Evolutionary conservation across 2,888 invertebrate species (phyloP).

Genomic region (Pyrgus malvae): DNA sequence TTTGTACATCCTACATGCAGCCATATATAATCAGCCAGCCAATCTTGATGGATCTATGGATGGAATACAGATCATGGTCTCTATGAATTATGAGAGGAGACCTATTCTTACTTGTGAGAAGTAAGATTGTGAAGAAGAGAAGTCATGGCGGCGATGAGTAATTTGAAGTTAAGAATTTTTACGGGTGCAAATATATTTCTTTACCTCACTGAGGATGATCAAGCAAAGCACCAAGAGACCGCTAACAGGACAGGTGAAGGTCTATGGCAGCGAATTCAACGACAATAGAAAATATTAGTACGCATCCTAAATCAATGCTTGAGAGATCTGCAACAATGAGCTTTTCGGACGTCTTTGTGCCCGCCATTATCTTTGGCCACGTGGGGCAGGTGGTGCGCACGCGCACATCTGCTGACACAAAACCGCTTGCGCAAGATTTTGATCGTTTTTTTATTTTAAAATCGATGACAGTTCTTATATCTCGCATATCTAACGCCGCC

Average conservation of each 20-base stretch:
- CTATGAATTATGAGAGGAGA: too few relatives aligned
- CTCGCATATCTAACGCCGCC: constrained; percentile 58
- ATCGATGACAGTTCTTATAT: constrained; percentile 71
- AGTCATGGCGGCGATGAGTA: too few relatives aligned
- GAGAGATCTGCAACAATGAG: constrained; percentile 55
- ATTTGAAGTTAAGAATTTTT: too few relatives aligned
- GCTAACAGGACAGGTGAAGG: neutral
- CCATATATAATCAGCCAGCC: too few relatives aligned
- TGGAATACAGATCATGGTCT: too few relatives aligned
- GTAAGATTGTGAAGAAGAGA: too few relatives aligned
- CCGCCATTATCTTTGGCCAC: constrained; percentile 68
- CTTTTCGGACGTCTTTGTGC: constrained; percentile 60
- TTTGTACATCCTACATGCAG: too few relatives aligned
- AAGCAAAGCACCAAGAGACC: neutral
- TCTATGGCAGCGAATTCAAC: neutral
- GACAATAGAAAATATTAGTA: constrained; percentile 22
- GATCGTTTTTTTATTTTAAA: constrained; percentile 59
- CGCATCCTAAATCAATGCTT: constrained; percentile 68
- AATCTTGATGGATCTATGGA: too few relatives aligned
- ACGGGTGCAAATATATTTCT: neutral
- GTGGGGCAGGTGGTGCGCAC: constrained; percentile 79
- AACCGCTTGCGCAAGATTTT: constrained; percentile 77
- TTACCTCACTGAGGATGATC: too few relatives aligned
- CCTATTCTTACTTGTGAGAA: too few relatives aligned
- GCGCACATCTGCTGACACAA: constrained; percentile 71